These are phyloP conservation scores for Thumatha senex DNA, from an alignment of 2,888 invertebrate species.

Conservation along the genomic window DNA sequence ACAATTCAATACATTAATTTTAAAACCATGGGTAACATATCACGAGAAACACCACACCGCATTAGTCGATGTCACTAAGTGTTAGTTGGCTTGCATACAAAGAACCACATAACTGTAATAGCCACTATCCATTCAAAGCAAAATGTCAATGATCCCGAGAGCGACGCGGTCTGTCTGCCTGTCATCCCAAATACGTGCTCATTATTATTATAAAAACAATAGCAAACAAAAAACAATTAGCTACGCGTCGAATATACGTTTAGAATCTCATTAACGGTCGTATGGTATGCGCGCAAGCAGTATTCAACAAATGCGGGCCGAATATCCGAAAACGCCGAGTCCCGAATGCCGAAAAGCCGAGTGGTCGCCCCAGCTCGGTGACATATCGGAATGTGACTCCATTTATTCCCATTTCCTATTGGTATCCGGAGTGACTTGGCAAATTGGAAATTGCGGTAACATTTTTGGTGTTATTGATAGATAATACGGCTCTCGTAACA, in stretches of 20 bases:
- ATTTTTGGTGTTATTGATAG: constrained; percentile 79
- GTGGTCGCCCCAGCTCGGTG: constrained; percentile 72
- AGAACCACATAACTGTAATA: constrained; percentile 9
- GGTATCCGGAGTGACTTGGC: constrained; percentile 83
- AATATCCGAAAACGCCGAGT: constrained; percentile 68
- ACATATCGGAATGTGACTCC: constrained; percentile 84
- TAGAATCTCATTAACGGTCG: constrained; percentile 71
- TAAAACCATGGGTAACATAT: no score
- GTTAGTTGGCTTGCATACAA: neutral
- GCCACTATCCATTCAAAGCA: constrained; percentile 6
- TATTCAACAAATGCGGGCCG: constrained; percentile 62
- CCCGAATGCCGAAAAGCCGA: constrained; percentile 74
- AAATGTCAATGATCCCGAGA: constrained; percentile 29
- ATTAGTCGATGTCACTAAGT: neutral
- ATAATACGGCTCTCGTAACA: constrained; percentile 68
- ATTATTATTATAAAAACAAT: constrained; percentile 35
- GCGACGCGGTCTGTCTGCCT: constrained; percentile 10
- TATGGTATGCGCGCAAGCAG: constrained; percentile 62
- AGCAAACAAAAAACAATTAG: constrained; percentile 48
- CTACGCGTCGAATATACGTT: constrained; percentile 45
- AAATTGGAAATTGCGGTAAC: constrained; percentile 81
- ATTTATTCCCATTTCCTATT: constrained; percentile 82
- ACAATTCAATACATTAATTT: no score
- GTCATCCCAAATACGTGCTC: constrained; percentile 28
- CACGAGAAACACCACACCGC: no score